Base-by-base conservation (phyloP, 1,140 invertebrate species). In the Lucilia cuprina region DNA sequence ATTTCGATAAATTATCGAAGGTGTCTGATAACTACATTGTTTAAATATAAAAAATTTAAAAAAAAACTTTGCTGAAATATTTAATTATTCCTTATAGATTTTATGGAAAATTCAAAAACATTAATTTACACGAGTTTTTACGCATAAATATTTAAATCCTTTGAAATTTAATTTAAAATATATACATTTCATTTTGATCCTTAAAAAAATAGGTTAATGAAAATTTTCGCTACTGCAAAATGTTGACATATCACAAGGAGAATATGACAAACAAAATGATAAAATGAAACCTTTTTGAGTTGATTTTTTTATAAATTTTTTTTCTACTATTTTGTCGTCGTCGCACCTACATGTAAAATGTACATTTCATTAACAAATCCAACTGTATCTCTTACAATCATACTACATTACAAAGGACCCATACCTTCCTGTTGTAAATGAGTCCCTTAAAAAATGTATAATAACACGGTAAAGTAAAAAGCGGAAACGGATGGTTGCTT, bases 401-500 rank as follows among this genome's bases (percentile, higher is more conserved):
- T 70, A 25, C 21, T 2, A 70, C 21, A 21, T 70, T 70, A 21
- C 65, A 70, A 70, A 70, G 14, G n/a, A 21, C 65, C 7, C 19
- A 70, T 70, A 70, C 65, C 65, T 70, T 70, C 65, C 65, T 70
- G 65, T 5, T 19, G 19, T 21, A 70, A 70, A 70, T 70, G 65
- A 70, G 19, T 78, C 17, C 34, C n/a, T 78, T 47, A 41, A 78
- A 47, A 78, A 78, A 78, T 34, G 2, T 34, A 75, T n/a, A 14
- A 7, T 0, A 12, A 60, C 55, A 17, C n/a, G 7, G 21, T 80
- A 21, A 25, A 50, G 47, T 49, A 80, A 80, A 21, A 25, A 80
- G 9, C 41, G 77, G 75, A 78, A 80, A 49, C 77, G n/a, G n/a
- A 80, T 49, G 77, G 41, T 49, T 78, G 41, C 65, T 21, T 70